phyloP scores from a whole-genome alignment of 2,797 vertebrate species.

The Coranthus polyacanthus region DNA sequence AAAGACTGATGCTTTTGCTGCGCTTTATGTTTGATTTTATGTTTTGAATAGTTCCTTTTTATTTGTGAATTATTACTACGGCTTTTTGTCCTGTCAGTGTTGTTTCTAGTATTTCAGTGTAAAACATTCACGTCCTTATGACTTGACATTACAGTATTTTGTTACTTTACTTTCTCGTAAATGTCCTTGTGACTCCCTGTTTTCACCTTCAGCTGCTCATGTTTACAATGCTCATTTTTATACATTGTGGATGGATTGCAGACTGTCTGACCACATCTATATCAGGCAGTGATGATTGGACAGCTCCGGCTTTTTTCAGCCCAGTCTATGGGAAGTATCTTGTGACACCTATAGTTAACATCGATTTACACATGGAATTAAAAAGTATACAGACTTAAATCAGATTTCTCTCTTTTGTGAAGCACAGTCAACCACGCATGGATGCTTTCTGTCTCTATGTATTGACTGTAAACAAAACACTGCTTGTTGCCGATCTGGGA shows the following conservation, averaged over 20 bases:
- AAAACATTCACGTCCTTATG: not conserved
- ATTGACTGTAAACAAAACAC: constrained; percentile 16
- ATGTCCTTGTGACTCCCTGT: constrained; percentile 7
- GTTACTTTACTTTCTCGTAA: not conserved
- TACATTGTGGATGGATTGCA: constrained; percentile 10
- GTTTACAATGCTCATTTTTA: constrained; percentile 29
- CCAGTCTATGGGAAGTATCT: constrained; percentile 5
- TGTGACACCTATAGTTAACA: not conserved
- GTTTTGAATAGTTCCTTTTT: too few relatives aligned
- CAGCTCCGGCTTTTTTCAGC: too few relatives aligned
- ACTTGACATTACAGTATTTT: not conserved
- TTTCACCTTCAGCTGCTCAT: constrained; percentile 27
- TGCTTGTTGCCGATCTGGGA: constrained; percentile 20
- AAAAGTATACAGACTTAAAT: constrained; percentile 16
- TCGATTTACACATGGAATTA: constrained; percentile 31
- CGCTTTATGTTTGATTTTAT: too few relatives aligned
- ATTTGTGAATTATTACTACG: not conserved
- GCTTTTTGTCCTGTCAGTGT: not conserved
- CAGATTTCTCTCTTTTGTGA: constrained; percentile 6
- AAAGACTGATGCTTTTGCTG: too few relatives aligned
- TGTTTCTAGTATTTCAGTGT: not conserved
- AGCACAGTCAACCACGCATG: not conserved
- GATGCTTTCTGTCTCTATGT: constrained; percentile 5
- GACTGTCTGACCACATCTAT: constrained; percentile 35
- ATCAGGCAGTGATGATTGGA: constrained; percentile 12